Base-by-base conservation (phyloP, 2,113 vertebrate genomes). In the Ivindomyrus marchei region DNA sequence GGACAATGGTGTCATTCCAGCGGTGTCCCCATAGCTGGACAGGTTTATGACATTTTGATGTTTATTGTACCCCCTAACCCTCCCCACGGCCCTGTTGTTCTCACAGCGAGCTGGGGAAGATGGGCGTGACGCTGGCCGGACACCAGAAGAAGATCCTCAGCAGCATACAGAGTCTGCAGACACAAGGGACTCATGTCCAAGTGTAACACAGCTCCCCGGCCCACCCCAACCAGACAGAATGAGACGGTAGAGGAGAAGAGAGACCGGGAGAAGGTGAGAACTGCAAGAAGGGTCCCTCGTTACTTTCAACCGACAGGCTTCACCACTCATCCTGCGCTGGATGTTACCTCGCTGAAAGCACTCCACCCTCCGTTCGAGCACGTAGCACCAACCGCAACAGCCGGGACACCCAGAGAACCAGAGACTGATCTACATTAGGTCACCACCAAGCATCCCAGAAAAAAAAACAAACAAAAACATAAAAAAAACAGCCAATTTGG, bases 71-170 rank as follows among this genome's bases (percentile, higher is more conserved):
- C 74, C 31, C 36, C 36, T 4, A 42, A 31, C 31, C 74, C 74
- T 80, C 74, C 74, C 31, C 74, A 80, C 1, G 74, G 74, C 36
- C 74, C 74, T 39, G 31, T 80, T 42, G 36, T 80, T 17, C 36
- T 80, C 74, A n/a, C 95, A 99, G 98, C 94, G 98, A 99, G 91
- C 97, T 99, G 88, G 96, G 98, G 94, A 97, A 97, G 97, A 98
- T 99, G 92, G 98, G 98, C 0, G 97, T 99, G 91, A 97, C 97
- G 90, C 94, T 99, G 90, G 98, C 98, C 11, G 98, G 98, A 93
- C 98, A 99, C 94, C 98, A 99, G 96, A 99, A 99, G 96, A 99
- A 99, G 94, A 98, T 99, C 92, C 95, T 99, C 92, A 99, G 97
- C 95, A 99, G 98, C 9, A 96, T 99, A 36, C 97, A 99, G 94